Evolutionary conservation across 2,113 vertebrate species (phyloP).

Genomic region (Austrofundulus limnaeus): DNA sequence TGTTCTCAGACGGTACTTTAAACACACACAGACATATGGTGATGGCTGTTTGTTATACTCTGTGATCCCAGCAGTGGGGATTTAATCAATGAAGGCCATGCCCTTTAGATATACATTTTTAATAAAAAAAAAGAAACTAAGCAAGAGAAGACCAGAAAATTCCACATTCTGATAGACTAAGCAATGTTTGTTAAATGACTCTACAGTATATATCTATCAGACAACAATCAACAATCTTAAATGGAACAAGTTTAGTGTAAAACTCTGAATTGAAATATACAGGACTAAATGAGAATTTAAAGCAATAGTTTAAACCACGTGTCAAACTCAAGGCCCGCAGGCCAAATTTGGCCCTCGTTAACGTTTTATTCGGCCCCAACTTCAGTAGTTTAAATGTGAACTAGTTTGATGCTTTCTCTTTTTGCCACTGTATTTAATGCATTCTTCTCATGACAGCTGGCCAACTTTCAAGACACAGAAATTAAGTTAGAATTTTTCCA

Average conservation of each 20-base stretch:
- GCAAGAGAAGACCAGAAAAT: conserved; percentile 10
- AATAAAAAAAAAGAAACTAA: conserved; percentile 27
- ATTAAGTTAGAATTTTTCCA: too few relatives aligned
- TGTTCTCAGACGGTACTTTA: conserved; percentile 62
- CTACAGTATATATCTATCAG: conserved; percentile 30
- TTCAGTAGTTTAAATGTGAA: too few relatives aligned
- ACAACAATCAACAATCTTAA: conserved; percentile 11
- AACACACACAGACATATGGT: conserved; percentile 72
- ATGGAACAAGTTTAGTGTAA: background rate
- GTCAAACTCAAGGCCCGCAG: too few relatives aligned
- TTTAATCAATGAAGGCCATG: conserved; percentile 60
- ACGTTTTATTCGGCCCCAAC: too few relatives aligned
- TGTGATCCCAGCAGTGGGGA: conserved; percentile 52
- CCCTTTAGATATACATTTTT: conserved; percentile 46
- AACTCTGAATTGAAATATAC: conserved; percentile 2
- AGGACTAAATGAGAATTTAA: conserved; percentile 29
- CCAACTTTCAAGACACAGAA: too few relatives aligned
- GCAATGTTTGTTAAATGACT: conserved; percentile 12
- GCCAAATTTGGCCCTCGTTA: too few relatives aligned
- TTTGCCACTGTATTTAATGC: too few relatives aligned
- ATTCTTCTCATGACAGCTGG: too few relatives aligned
- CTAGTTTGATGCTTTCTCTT: too few relatives aligned
- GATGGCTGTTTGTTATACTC: conserved; percentile 62
- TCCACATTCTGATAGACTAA: conserved; percentile 22
- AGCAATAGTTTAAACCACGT: too few relatives aligned